Base-by-base conservation (phyloP, 2,797 vertebrate genomes). In the Anniella stebbinsi region DNA sequence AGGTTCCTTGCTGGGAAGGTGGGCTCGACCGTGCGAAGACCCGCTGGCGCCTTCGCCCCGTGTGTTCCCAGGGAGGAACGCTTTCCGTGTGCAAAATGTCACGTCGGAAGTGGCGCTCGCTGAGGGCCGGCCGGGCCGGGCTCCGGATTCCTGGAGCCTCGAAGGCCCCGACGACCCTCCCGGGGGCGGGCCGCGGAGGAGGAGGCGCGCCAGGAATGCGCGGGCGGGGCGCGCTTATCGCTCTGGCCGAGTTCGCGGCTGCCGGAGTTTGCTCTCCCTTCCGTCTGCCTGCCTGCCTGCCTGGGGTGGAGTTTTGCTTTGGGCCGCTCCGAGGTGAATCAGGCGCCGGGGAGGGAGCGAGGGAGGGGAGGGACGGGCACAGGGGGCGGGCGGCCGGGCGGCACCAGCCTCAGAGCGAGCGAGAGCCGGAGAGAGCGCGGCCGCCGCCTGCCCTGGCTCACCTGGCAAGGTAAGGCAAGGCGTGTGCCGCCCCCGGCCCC, bases 281-380 rank as follows among this genome's bases (percentile, higher is more conserved):
- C 94, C 70, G 95, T 92, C 91, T 89, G 89, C 89, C 94, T 92
- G 91, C 93, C 94, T 67, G 95, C 92, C 91, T 89, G 89, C 89
- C 94, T 92, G 91, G 95, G 94, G 95, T 93, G 95, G 96, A 94
- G 95, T 93, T 87, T 94, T 86, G 45, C 69, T 87, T 45, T 75
- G 13, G 18, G 87, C 82, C 87, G 87, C 92, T 92, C 38, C 13
- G 87, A 93, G 18, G 91, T 95, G 94, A 94, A 95, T 95, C 95
- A 93, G 93, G 92, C 92, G 86, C 89, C 92, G 88, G 93, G 60
- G 45, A 60, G 1, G 88, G 89, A 91, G 89, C 2, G 33, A 21
- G 41, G 60, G 13, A 28, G 11, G 10, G 33, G 67, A 70, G 33
- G 36, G 45, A 9, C 1, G 57, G 51, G 21, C 45, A 45, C 3